Conservation (phyloP, 2,113 vertebrate species). For the Petaurus breviceps region DNA sequence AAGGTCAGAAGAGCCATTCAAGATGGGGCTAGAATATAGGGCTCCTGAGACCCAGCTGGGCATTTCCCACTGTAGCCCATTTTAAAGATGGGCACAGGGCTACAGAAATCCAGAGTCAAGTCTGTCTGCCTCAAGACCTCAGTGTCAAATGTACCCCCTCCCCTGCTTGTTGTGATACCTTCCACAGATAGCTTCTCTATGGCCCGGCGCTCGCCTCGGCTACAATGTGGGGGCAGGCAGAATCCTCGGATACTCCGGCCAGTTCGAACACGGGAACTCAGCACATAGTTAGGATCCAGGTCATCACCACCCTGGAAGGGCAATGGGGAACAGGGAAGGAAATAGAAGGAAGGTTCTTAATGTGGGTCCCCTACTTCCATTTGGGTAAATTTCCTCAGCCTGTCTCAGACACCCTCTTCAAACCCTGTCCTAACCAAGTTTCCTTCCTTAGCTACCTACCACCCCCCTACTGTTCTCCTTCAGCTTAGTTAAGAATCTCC, state of each 20-base stretch:
- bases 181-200: slow-evolving; percentile 94
- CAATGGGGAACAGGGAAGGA: too few species aligned
- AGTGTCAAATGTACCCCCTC: background rate
- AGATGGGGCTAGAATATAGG: background rate
- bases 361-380: background rate
- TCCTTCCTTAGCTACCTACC: too few species aligned
- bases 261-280: slow-evolving; percentile 97
- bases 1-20: background rate
- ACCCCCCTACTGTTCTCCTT: too few species aligned
- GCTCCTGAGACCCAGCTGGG: background rate
- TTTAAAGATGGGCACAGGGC: background rate
- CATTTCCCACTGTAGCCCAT: background rate
- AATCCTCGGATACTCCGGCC: slow-evolving; percentile 96
- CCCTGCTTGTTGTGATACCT: slow-evolving; percentile 82
- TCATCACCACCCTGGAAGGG: slow-evolving; percentile 93
- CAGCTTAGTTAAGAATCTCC: background rate
- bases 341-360: background rate
- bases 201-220: slow-evolving; percentile 94
- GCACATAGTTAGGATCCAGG: slow-evolving; percentile 95
- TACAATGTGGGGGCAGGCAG: slow-evolving; percentile 97
- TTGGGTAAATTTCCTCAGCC: background rate
- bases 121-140: too few species aligned
- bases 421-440: background rate
- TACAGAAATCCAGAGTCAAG: too few species aligned
- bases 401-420: background rate